A percentile compares a stretch with the other conserved stretches of the same genome.
Evolutionary conservation across 2,888 invertebrate species (phyloP).

Genomic region (Dioctria linearis): DNA sequence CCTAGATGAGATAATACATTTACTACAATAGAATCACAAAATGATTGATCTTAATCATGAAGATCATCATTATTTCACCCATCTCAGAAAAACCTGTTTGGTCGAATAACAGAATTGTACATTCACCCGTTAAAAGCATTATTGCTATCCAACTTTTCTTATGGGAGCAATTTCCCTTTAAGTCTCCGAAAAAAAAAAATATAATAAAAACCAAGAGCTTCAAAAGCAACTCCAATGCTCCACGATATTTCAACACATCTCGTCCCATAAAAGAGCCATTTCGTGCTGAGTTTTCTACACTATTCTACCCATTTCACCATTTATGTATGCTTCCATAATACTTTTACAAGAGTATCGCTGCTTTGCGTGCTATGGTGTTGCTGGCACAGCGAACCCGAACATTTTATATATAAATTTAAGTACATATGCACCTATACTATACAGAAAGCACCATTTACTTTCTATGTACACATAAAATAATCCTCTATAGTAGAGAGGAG

Average conservation of each 20-base stretch:
- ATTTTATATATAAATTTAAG: background rate
- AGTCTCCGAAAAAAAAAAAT: conserved; percentile 25
- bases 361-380: conserved; percentile 12
- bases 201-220: conserved; percentile 14
- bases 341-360: conserved; percentile 24
- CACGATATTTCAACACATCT: conserved; percentile 15
- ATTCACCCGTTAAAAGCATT: background rate
- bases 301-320: conserved; percentile 34
- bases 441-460: no score
- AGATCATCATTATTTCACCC: conserved; percentile 39
- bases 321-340: conserved; percentile 37
- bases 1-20: no score
- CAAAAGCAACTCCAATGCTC: conserved; percentile 2
- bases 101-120: background rate
- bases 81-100: conserved; percentile 15
- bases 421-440: background rate
- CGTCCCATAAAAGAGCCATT: conserved; percentile 36
- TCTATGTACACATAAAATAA: conserved; percentile 4
- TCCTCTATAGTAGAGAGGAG: conserved; percentile 7
- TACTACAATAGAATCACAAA: no score
- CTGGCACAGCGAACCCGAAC: background rate
- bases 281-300: conserved; percentile 42
- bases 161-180: conserved; percentile 3
- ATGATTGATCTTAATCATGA: conserved; percentile 16
- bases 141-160: conserved; percentile 22